These are phyloP conservation scores for Thysanoteuthis rhombus DNA, from an alignment of 2,888 invertebrate species.

Conservation along the genomic window DNA sequence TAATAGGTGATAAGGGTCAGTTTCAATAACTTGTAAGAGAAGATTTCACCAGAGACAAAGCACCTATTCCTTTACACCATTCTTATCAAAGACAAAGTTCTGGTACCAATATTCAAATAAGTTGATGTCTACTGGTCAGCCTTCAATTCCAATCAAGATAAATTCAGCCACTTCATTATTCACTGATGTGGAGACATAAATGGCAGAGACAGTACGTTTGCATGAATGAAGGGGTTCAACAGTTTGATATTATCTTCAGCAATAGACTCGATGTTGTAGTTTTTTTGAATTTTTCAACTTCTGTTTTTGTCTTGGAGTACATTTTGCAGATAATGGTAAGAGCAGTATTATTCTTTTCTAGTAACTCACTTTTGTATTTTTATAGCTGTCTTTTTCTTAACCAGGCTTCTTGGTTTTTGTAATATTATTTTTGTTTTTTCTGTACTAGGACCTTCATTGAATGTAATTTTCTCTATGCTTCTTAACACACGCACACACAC, in stretches of 20 bases:
- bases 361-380: no score
- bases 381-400: no score
- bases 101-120: neutral
- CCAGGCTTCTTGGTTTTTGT: no score
- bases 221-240: neutral
- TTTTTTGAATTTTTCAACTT: neutral
- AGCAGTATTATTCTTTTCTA: neutral
- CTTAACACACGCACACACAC: no score
- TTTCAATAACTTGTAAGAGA: neutral
- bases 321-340: neutral
- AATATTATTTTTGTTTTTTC: no score
- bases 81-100: neutral
- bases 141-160: neutral
- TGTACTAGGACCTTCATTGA: no score
- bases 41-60: neutral
- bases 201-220: neutral
- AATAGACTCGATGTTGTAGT: neutral
- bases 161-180: neutral
- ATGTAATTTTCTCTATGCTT: no score
- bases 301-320: neutral
- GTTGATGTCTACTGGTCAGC: neutral
- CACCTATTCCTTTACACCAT: neutral
- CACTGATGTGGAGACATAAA: neutral
- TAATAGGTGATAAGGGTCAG: neutral
- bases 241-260: neutral